Conservation (phyloP, 2,888 invertebrate species). For the Plagiodera versicolora region DNA sequence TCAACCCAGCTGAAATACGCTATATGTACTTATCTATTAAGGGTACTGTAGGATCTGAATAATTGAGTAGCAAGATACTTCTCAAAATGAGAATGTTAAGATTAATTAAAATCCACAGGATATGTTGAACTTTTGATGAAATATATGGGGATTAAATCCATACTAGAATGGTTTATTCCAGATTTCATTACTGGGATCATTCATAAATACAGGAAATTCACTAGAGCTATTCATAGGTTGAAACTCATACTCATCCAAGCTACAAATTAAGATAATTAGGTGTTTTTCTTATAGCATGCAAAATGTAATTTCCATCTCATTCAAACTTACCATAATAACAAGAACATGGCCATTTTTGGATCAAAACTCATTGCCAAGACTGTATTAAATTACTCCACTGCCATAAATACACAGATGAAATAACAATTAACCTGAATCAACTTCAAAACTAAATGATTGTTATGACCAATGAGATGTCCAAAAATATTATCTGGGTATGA, state of each 20-base stretch:
- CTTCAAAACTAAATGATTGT: not conserved
- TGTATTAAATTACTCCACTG: not conserved
- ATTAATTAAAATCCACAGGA: too few species aligned
- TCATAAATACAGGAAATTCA: not conserved
- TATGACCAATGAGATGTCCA: not conserved
- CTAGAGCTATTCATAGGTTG: not conserved
- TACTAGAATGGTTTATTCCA: too few species aligned
- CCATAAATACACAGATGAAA: not conserved
- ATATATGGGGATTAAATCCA: too few species aligned
- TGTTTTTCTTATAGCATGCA: not conserved
- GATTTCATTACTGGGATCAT: too few species aligned
- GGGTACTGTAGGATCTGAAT: too few species aligned
- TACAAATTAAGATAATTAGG: not conserved
- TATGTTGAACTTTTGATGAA: too few species aligned
- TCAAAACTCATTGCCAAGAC: conserved; percentile 17
- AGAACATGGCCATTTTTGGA: conserved; percentile 27
- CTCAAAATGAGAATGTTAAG: too few species aligned
- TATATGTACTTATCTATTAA: too few species aligned
- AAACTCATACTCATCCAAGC: not conserved
- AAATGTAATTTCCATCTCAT: not conserved
- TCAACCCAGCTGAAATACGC: too few species aligned
- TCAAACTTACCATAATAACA: conserved; percentile 15
- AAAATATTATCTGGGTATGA: conserved; percentile 8
- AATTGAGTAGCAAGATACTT: too few species aligned
- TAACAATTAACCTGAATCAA: too few species aligned